A percentile compares a stretch with the other conserved stretches of the same genome.
Evolutionary conservation across 2,113 vertebrate genomes (phyloP).

Genomic region (Pelvicachromis taeniatus): DNA sequence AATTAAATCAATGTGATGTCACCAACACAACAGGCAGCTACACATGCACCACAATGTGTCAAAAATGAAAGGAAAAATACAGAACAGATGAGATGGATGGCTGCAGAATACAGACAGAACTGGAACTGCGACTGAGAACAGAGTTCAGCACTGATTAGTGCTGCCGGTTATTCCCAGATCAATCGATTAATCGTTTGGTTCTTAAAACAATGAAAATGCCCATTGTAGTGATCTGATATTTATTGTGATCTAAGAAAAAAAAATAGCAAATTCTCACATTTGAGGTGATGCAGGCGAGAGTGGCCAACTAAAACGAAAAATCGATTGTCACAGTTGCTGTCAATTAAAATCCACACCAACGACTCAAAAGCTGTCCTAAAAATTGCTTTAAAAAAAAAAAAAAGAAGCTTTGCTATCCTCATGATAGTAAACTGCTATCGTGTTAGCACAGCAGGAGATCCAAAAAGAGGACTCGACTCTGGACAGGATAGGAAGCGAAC

Average conservation of each 20-base stretch:
- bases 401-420: background rate
- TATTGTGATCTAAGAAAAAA: background rate
- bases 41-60: constrained; percentile 68
- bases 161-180: background rate
- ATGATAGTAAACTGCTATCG: background rate
- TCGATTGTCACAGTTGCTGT: background rate
- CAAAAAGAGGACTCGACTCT: background rate
- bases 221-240: background rate
- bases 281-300: background rate
- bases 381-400: background rate
- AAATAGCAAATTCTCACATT: background rate
- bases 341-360: background rate
- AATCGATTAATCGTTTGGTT: background rate
- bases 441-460: background rate
- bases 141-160: background rate
- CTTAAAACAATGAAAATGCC: background rate
- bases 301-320: background rate
- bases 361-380: background rate
- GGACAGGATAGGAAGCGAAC: background rate
- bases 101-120: constrained; percentile 49
- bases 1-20: constrained; percentile 76
- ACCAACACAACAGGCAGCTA: constrained; percentile 23
- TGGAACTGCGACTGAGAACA: background rate
- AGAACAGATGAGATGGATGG: constrained; percentile 64
- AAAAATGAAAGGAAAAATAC: constrained; percentile 31